Conservation (phyloP, 1,140 invertebrate genomes). For the Formica selysi region DNA sequence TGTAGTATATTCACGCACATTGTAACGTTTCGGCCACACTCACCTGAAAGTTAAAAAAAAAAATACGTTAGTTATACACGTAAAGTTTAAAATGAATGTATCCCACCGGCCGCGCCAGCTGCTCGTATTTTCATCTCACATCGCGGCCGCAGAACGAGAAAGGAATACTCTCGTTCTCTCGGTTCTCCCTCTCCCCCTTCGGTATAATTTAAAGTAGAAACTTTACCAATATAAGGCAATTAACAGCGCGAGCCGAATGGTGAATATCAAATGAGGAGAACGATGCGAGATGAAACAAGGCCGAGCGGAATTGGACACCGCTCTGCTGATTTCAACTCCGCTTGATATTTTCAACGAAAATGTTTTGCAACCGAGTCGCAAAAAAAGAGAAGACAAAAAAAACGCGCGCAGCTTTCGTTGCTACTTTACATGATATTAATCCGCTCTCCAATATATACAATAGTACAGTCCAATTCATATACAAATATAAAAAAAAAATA, state of each 20-base stretch:
- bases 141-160: constrained; percentile 3
- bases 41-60: constrained; percentile 56
- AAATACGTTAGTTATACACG: constrained; percentile 16
- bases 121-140: constrained; percentile 49
- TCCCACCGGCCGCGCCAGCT: constrained; percentile 3
- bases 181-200: too few relatives aligned
- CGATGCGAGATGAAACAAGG: constrained; percentile 35
- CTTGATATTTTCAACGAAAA: constrained; percentile 45
- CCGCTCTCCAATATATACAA: constrained; percentile 22
- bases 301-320: constrained; percentile 18
- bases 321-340: constrained; percentile 31
- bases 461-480: not conserved
- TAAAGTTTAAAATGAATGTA: constrained; percentile 44
- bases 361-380: not conserved
- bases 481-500: not conserved
- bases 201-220: constrained; percentile 72
- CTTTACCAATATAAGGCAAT: constrained; percentile 79
- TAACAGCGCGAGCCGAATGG: constrained; percentile 69
- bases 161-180: constrained; percentile 21
- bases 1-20: not conserved
- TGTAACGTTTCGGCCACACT: not conserved
- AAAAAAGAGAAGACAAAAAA: not conserved
- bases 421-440: constrained; percentile 41
- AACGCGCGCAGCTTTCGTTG: not conserved
- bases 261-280: constrained; percentile 59